Evolutionary conservation across 2,113 vertebrate genomes (phyloP).

Genomic region (Murina feae): DNA sequence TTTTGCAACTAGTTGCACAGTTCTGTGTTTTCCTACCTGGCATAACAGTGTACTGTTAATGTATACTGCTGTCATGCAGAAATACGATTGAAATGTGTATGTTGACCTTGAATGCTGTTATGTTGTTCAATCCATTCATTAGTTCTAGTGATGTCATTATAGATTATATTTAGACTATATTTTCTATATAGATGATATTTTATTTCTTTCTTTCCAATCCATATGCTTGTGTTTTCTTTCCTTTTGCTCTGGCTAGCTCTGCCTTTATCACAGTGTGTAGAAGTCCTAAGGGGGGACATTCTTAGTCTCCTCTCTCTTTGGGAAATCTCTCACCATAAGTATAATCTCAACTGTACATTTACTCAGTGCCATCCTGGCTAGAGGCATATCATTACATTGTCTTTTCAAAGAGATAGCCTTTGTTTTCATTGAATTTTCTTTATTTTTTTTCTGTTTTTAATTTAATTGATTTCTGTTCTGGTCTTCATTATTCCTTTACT

Average conservation of each 20-base stretch:
- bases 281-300: background rate
- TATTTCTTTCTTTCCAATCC: no score
- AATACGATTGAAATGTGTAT: no score
- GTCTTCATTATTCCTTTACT: background rate
- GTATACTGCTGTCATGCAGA: no score
- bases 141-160: no score
- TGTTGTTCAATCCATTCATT: no score
- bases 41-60: slow-evolving; percentile 48
- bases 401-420: background rate
- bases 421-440: background rate
- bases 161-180: no score
- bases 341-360: background rate
- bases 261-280: background rate
- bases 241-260: background rate
- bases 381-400: background rate
- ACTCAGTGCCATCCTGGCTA: background rate
- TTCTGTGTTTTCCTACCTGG: slow-evolving; percentile 48
- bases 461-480: background rate
- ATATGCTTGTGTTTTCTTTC: background rate
- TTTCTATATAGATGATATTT: no score
- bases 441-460: background rate
- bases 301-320: background rate
- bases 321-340: background rate
- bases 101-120: no score
- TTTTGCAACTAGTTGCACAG: slow-evolving; percentile 48